These are phyloP conservation scores for Agriotes lineatus DNA, from an alignment of 2,888 invertebrate genomes.

Conservation along the genomic window DNA sequence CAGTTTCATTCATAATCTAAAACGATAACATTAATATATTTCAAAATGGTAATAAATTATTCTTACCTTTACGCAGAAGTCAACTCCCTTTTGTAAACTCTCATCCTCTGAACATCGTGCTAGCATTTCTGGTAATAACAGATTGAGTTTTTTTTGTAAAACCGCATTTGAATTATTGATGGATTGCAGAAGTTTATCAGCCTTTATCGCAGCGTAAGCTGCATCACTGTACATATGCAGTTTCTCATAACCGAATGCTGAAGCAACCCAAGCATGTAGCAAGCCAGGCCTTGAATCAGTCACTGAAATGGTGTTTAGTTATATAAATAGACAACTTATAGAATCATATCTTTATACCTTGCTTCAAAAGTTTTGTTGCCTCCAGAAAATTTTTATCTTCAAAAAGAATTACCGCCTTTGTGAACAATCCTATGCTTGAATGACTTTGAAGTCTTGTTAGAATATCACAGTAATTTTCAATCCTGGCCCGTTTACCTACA, in stretches of 20 bases:
- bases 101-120: slow-evolving; percentile 65
- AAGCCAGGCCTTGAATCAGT: slow-evolving; percentile 62
- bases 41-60: not conserved
- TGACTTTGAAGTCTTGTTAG: slow-evolving; percentile 71
- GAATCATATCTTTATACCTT: slow-evolving; percentile 54
- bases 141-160: slow-evolving; percentile 56
- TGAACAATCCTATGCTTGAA: slow-evolving; percentile 73
- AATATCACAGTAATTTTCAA: slow-evolving; percentile 68
- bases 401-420: slow-evolving; percentile 72
- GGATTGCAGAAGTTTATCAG: slow-evolving; percentile 60
- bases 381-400: slow-evolving; percentile 69
- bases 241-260: slow-evolving; percentile 66
- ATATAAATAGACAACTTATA: not conserved
- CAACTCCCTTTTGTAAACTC: slow-evolving; percentile 65
- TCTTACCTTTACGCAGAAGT: slow-evolving; percentile 62
- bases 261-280: slow-evolving; percentile 66
- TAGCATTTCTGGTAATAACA: slow-evolving; percentile 63
- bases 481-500: slow-evolving; percentile 55
- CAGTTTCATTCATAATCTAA: slow-evolving; percentile 27
- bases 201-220: slow-evolving; percentile 61
- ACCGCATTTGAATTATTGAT: slow-evolving; percentile 55
- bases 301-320: slow-evolving; percentile 37
- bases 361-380: slow-evolving; percentile 68
- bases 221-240: slow-evolving; percentile 70
- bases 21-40: not conserved